Evolutionary conservation across 2,888 invertebrate genomes (phyloP).

Genomic region (Cosmia trapezina): DNA sequence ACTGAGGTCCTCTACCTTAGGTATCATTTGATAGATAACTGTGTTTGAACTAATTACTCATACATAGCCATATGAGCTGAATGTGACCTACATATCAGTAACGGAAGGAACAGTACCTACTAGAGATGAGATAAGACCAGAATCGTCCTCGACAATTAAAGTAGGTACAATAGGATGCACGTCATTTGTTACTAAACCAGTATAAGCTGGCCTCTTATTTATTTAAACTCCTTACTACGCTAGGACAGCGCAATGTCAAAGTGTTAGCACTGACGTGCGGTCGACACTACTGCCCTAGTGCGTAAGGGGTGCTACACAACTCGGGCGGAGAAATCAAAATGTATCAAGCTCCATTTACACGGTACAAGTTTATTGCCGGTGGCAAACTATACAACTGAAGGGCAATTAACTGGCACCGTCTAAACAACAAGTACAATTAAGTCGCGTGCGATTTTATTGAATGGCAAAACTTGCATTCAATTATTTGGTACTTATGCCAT

Average conservation of each 20-base stretch:
- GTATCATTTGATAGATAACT: conserved; percentile 26
- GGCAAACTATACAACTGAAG: no score
- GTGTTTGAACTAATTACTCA: conserved; percentile 43
- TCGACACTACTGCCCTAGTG: neutral
- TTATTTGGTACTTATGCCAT: no score
- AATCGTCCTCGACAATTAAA: conserved; percentile 16
- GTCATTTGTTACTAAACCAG: neutral
- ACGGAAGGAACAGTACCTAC: conserved; percentile 47
- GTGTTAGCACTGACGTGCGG: neutral
- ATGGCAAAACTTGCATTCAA: no score
- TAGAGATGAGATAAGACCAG: conserved; percentile 38
- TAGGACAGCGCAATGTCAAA: neutral
- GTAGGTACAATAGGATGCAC: no score
- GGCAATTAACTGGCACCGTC: no score
- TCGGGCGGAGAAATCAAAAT: neutral
- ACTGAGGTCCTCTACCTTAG: conserved; percentile 22
- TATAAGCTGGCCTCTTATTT: neutral
- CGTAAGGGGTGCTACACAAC: neutral
- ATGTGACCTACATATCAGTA: conserved; percentile 45
- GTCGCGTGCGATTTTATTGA: no score
- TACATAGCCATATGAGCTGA: neutral
- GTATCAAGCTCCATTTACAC: no score
- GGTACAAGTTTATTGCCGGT: no score
- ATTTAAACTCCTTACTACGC: neutral
- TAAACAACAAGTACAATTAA: no score